Conservation (phyloP, 2,113 vertebrate genomes). For the Stictonetta naevosa region DNA sequence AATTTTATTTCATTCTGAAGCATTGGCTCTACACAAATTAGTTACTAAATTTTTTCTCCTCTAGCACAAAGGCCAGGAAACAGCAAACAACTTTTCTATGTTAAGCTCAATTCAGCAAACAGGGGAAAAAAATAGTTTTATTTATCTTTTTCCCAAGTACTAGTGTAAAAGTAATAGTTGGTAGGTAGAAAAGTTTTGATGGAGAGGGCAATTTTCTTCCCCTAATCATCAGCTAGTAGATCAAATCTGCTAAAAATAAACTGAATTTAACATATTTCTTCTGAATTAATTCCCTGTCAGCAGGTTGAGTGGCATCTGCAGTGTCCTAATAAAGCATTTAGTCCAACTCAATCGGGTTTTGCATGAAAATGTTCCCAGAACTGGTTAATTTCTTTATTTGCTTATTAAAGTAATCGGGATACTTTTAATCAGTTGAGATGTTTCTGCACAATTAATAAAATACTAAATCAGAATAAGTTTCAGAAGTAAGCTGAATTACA, state of each 20-base stretch:
- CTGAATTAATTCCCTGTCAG: not conserved
- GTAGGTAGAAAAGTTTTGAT: not conserved
- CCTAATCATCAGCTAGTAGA: not conserved
- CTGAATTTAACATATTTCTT: not conserved
- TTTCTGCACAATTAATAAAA: not conserved
- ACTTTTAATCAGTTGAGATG: not conserved
- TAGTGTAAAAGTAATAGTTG: not conserved
- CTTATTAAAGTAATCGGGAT: not conserved
- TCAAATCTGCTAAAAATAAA: not conserved
- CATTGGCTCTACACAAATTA: not conserved
- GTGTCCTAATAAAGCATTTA: not conserved
- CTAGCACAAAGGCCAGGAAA: not conserved
- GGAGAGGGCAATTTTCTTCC: not conserved
- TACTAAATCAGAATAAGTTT: not conserved
- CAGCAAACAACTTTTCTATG: not conserved
- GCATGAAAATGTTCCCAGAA: not conserved
- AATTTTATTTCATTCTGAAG: not conserved
- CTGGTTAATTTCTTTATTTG: constrained; percentile 8
- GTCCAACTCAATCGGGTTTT: not conserved
- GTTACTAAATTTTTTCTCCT: not conserved
- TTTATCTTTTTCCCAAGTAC: not conserved
- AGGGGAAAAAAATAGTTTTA: not conserved
- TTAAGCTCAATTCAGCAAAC: not conserved
- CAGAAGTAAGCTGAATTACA: not conserved
- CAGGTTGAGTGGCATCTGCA: not conserved